A percentile compares a stretch with the other conserved stretches of the same genome.
Evolutionary conservation across 2,888 invertebrate species (phyloP).

Genomic region (Orthonychiurus folsomi): DNA sequence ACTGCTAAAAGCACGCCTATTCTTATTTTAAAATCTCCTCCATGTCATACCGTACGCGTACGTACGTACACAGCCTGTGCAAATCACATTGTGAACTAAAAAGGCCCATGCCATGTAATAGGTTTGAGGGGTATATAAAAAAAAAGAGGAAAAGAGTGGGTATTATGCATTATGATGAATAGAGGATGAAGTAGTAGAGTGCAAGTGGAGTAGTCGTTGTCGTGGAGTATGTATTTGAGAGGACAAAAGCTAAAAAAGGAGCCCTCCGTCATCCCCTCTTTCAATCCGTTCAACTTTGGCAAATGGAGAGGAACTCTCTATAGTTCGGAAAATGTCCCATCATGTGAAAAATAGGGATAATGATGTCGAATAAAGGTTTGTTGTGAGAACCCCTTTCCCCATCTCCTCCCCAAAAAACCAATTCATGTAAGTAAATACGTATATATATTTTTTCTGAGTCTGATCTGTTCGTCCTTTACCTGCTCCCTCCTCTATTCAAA

Average conservation of each 20-base stretch:
- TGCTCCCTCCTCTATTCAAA: neutral
- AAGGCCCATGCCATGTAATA: constrained; percentile 1
- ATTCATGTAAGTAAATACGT: constrained; percentile 30
- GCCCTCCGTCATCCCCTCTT: neutral
- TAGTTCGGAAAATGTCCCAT: constrained; percentile 19
- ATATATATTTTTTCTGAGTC: no score
- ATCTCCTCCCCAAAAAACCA: constrained; percentile 25
- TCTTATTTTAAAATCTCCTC: no score
- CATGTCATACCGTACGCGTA: no score
- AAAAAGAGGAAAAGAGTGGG: no score
- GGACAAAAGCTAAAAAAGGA: neutral
- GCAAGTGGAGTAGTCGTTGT: neutral
- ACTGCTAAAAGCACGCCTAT: no score
- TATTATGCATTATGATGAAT: constrained; percentile 1
- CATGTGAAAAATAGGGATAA: constrained; percentile 31
- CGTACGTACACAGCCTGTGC: no score
- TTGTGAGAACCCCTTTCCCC: constrained; percentile 33
- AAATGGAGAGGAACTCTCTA: constrained; percentile 8
- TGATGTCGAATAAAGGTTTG: constrained; percentile 37
- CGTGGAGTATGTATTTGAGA: no score
- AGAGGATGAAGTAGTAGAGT: no score
- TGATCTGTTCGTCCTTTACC: no score
- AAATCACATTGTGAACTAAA: no score
- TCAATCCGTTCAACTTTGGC: constrained; percentile 6
- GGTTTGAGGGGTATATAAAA: neutral